Conservation (phyloP, 2,113 vertebrate species). For the Beaufortia kweichowensis region DNA sequence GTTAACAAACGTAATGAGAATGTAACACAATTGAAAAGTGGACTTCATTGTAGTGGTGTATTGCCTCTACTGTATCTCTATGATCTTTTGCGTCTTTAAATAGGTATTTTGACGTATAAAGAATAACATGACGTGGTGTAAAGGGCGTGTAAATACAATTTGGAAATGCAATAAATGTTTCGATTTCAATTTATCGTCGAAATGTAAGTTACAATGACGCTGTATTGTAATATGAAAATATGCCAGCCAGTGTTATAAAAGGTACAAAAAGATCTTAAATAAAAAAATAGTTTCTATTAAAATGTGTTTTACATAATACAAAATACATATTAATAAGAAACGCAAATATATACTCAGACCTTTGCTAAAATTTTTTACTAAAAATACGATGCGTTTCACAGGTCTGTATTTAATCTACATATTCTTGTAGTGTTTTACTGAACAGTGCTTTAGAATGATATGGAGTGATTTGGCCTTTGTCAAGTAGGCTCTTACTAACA, state of each 20-base stretch:
- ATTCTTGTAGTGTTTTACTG: neutral
- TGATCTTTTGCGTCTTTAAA: neutral
- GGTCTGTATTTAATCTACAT: neutral
- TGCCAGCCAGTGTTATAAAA: too few relatives aligned
- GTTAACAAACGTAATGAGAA: neutral
- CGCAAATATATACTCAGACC: neutral
- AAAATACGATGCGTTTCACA: too few relatives aligned
- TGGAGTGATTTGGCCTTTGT: neutral
- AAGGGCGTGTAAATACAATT: neutral
- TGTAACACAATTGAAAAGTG: conserved; percentile 14
- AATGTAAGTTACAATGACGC: too few relatives aligned
- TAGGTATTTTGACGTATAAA: neutral
- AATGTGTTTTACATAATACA: too few relatives aligned
- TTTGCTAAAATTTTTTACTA: too few relatives aligned
- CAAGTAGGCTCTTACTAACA: neutral
- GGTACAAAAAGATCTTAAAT: too few relatives aligned
- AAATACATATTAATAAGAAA: neutral
- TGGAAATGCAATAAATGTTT: neutral
- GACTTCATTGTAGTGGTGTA: neutral
- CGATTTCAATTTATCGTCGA: neutral
- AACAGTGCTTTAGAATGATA: neutral
- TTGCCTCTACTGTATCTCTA: too few relatives aligned
- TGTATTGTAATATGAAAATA: too few relatives aligned
- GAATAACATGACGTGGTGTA: neutral
- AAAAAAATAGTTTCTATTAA: neutral